Percentiles rank a stretch among this genome's conserved stretches.
phyloP scores from a whole-genome alignment of 2,113 vertebrate genomes.

The Ciconia stormi region DNA sequence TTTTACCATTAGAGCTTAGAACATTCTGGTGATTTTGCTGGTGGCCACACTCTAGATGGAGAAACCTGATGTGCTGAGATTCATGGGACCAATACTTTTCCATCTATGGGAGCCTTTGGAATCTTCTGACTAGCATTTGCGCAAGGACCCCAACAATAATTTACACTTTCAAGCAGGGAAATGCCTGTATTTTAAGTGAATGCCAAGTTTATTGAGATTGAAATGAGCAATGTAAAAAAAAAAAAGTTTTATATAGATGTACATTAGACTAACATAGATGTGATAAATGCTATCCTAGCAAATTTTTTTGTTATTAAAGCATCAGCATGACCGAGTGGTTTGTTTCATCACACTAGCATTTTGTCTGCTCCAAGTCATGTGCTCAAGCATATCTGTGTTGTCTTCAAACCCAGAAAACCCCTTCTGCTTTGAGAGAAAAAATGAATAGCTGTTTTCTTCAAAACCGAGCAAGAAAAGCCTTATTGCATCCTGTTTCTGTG shows the following conservation, averaged over 20 bases:
- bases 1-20: background rate
- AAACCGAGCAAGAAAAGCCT: background rate
- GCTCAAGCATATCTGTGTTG: background rate
- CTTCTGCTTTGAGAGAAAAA: background rate
- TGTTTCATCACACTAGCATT: background rate
- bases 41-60: background rate
- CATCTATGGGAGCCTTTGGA: background rate
- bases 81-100: no score
- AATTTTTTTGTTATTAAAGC: background rate
- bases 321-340: background rate
- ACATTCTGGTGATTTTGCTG: background rate
- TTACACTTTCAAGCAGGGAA: background rate
- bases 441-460: background rate
- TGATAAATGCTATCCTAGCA: background rate
- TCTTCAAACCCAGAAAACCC: background rate
- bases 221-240: background rate
- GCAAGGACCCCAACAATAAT: background rate
- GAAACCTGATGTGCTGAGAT: background rate
- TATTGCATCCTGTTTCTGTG: background rate
- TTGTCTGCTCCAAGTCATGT: background rate
- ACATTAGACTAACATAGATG: background rate
- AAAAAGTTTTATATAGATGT: background rate
- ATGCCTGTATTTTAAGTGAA: background rate
- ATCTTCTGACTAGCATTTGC: background rate
- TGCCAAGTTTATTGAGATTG: background rate